phyloP scores from a whole-genome alignment of 2,113 vertebrate genomes.

The Apistogramma diplotaenia region DNA sequence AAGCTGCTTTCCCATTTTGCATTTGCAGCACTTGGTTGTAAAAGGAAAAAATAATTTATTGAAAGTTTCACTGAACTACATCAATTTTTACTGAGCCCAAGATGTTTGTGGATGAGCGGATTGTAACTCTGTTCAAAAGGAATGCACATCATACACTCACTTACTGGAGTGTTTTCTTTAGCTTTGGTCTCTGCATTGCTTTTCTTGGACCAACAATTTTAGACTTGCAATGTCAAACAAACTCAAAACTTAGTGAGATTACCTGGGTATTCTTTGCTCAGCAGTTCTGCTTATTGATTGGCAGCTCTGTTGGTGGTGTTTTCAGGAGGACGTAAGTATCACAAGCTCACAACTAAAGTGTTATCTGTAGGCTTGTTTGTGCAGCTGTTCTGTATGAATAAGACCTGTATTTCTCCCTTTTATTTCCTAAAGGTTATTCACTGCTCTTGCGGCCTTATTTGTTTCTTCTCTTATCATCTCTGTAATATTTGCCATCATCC shows the following conservation, averaged over 20 bases:
- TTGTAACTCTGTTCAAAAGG: conserved; percentile 84
- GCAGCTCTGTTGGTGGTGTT: conserved; percentile 86
- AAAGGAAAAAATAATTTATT: not conserved
- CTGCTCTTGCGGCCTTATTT: conserved; percentile 85
- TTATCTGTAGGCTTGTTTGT: not conserved
- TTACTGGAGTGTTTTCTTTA: conserved; percentile 97
- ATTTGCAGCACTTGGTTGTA: not conserved
- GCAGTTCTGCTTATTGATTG: conserved; percentile 91
- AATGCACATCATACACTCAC: conserved; percentile 93
- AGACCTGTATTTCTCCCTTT: not conserved
- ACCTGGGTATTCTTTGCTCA: conserved; percentile 98
- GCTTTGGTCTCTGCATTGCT: conserved; percentile 94
- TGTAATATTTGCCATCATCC: conserved; percentile 91
- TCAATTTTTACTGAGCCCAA: not conserved
- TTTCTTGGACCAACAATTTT: conserved; percentile 94
- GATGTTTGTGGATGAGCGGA: conserved; percentile 86
- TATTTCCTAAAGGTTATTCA: conserved; percentile 79
- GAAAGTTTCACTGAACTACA: not conserved
- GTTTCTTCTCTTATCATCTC: conserved; percentile 87
- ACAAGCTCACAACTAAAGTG: not conserved
- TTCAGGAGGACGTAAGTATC: conserved; percentile 91
- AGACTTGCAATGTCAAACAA: conserved; percentile 94
- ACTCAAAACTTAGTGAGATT: conserved; percentile 89
- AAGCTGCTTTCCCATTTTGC: not conserved
- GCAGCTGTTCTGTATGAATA: not conserved